A percentile compares a stretch with the other conserved stretches of the same genome.
These are phyloP conservation scores for Momotus momota DNA, from an alignment of 2,797 vertebrate genomes.

Conservation along the genomic window DNA sequence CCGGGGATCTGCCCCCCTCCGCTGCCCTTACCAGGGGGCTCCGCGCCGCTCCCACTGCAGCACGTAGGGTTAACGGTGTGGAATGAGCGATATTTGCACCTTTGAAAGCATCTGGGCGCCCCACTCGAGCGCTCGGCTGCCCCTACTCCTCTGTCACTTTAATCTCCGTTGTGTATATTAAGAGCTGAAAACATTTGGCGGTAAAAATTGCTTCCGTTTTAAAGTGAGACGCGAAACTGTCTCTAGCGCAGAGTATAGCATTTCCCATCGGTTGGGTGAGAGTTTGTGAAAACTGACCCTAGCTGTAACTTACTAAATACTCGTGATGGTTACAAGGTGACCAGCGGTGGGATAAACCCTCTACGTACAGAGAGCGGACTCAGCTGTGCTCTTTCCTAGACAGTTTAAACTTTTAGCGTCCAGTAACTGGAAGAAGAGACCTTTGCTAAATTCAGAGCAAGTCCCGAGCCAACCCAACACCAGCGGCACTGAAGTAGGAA, in stretches of 20 bases:
- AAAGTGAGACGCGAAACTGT: background rate
- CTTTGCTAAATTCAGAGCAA: background rate
- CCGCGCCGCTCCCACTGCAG: background rate
- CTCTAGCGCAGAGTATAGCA: background rate
- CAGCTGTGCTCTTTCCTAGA: background rate
- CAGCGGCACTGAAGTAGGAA: background rate
- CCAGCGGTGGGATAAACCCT: background rate
- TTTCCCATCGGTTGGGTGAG: background rate
- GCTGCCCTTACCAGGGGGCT: background rate
- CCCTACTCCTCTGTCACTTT: background rate
- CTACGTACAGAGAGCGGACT: background rate
- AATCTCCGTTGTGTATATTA: background rate
- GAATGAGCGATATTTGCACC: background rate
- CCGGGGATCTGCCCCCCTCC: background rate
- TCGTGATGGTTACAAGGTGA: background rate
- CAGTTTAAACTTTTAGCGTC: background rate
- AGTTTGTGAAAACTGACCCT: background rate
- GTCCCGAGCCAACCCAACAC: background rate
- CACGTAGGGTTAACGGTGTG: background rate
- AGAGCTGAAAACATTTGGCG: background rate
- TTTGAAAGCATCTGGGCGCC: background rate
- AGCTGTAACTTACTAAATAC: background rate
- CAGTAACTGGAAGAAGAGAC: background rate
- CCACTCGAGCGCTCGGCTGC: background rate
- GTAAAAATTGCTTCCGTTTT: constrained; percentile 2